Base-by-base conservation (phyloP, 2,888 invertebrate species). In the Cenopis cana region DNA sequence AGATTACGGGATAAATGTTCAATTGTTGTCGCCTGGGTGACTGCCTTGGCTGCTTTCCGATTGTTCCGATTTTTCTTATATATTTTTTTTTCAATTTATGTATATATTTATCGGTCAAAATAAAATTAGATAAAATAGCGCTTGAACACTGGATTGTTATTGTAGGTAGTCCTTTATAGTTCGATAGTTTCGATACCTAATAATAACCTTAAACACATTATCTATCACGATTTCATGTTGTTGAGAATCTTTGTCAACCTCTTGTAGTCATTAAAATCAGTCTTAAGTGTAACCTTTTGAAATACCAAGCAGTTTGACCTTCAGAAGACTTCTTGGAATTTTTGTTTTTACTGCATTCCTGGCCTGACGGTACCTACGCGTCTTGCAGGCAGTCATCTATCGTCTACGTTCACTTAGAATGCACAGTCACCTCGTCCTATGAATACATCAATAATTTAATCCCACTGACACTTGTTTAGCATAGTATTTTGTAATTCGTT, bases 391-490 rank as follows among this genome's bases (percentile, higher is more conserved):
- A 61, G 73, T 68, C 73, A 46, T 46, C 46, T 46, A 46, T 46
- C 68, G 68, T 71, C 72, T 62, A 64, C 64, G 55, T 68, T 66
- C 74, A 74, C 75, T 78, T 74, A 60, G 65, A 80, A 80, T 79
- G 77, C 79, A 18, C 73, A 74, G 73, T 77, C 73, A 75, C 74
- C 74, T 77, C 72, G 73, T 73, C 74, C 75, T 78, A 77, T 77
- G 77, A 78, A 80, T 81, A 78, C 69, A 78, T 80, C 77, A 80
- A 81, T 81, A 81, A 79, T 74, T 76, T 79, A 76, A 81, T 77
- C 70, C 69, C 72, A 72, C 68, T 72, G 73, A 74, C 74, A 68
- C 71, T 75, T 64, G 64, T 74, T 77, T 78, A 76, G 74, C 76
- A 78, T 79, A 77, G 75, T 75, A 71, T 76, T 77, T 77, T 77